Evolutionary conservation across 2,888 invertebrate species (phyloP), one percentile per base, ranked within the genome.

Genomic region (Drosophila rubida): DNA sequence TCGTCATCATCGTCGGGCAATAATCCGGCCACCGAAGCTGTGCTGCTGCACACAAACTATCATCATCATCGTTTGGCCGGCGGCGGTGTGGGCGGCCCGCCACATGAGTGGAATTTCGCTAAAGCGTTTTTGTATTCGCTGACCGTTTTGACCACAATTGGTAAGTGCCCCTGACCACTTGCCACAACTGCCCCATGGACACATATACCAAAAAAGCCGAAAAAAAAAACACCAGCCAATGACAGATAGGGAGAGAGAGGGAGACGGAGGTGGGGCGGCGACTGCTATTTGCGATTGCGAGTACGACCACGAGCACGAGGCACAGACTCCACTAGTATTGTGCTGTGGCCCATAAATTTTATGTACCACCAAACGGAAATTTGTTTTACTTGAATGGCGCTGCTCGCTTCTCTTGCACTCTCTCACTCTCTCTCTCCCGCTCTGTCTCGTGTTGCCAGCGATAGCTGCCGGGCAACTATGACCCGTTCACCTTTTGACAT

Each of bases 61-160:
- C 88, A 89, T 68, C 89, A 93, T 76, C 95, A 91, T 78, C 83
- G 78, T 48, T 77, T 70, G 50, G 79, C 58, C 37, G 75, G 65
- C 30, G 79, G 75, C 54, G 78, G 58, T 35, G 61, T 46, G 50
- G 75, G 68, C 14, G 85, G 82, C n/a, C 79, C 85, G 25, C 87
- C 85, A 27, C 87, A 90, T 58, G 96, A 97, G 91, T 97, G 97
- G 97, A 96, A 96, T 91, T 95, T 97, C 91, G 96, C 97, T 58
- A 95, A 96, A 88, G 97, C 98, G 57, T 98, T 98, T 93, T 95
- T 98, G 85, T 98, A 98, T 93, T 98, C 98, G 19, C 94, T 98
- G 80, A 98, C 98, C 35, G 97, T 98, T 75, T 94, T 98, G 85
- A 98, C 98, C 50, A 98, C 97, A 68, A 96, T 97, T 91, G 97